These are phyloP conservation scores for Tenodera sinensis DNA, from an alignment of 2,888 invertebrate species.

Conservation along the genomic window DNA sequence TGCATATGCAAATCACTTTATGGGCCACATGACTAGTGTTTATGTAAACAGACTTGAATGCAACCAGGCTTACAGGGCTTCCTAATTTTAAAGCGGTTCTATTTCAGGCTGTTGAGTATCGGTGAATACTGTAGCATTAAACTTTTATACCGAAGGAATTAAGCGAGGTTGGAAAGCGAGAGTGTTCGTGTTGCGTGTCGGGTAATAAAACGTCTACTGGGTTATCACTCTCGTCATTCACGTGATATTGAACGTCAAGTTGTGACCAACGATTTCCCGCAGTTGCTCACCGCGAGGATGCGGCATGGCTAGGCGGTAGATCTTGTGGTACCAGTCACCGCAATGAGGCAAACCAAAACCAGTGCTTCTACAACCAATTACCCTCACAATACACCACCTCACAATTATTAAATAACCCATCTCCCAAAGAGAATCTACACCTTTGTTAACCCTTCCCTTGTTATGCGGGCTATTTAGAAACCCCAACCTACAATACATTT, in stretches of 20 bases:
- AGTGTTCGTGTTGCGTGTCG: constrained; percentile 29
- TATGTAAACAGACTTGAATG: too few species aligned
- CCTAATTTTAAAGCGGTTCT: not conserved
- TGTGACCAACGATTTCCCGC: constrained; percentile 26
- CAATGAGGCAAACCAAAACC: not conserved
- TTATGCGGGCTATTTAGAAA: too few species aligned
- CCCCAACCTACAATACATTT: too few species aligned
- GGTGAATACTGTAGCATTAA: not conserved
- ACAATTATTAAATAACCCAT: too few species aligned
- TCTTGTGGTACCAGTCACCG: constrained; percentile 28
- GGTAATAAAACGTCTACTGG: constrained; percentile 8
- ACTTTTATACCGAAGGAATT: not conserved
- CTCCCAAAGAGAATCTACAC: too few species aligned
- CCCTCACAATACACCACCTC: not conserved
- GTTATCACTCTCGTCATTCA: not conserved
- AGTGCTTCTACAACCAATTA: not conserved
- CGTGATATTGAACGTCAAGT: constrained; percentile 9
- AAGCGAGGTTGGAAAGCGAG: constrained; percentile 1
- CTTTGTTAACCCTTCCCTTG: too few species aligned
- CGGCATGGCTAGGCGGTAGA: not conserved
- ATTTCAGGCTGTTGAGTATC: not conserved
- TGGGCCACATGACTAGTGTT: too few species aligned
- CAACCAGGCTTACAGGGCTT: too few species aligned
- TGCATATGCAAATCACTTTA: too few species aligned
- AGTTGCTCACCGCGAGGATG: constrained; percentile 18